phyloP scores from a whole-genome alignment of 2,888 invertebrate genomes.

The Sarcophaga rosellei region DNA sequence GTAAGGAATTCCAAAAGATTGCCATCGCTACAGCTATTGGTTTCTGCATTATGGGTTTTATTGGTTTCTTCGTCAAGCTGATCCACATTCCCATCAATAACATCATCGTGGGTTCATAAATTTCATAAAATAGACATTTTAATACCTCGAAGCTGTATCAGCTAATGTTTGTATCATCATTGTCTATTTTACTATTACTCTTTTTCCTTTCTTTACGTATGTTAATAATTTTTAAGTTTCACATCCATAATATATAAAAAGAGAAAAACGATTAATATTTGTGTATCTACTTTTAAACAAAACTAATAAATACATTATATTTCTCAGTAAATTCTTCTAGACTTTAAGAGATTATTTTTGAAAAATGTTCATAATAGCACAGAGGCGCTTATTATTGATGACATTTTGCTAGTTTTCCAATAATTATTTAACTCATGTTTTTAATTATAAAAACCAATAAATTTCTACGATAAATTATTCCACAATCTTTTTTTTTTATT shows the following conservation, averaged over 20 bases:
- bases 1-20: slow-evolving; percentile 99
- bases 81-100: slow-evolving; percentile 99
- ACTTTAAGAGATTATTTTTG: slow-evolving; percentile 47
- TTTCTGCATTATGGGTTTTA: slow-evolving; percentile 99
- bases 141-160: slow-evolving; percentile 63
- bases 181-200: slow-evolving; percentile 38
- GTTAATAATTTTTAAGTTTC: slow-evolving; percentile 58
- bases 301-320: slow-evolving; percentile 18
- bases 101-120: slow-evolving; percentile 93
- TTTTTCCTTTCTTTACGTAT: slow-evolving; percentile 39
- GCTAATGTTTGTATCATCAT: slow-evolving; percentile 64
- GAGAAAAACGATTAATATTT: slow-evolving; percentile 34
- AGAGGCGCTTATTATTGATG: background rate
- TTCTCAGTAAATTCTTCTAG: slow-evolving; percentile 56
- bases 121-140: slow-evolving; percentile 43
- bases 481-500: background rate
- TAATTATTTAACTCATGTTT: slow-evolving; percentile 41
- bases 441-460: slow-evolving; percentile 62
- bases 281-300: slow-evolving; percentile 37
- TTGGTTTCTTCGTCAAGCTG: slow-evolving; percentile 99
- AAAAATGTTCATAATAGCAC: slow-evolving; percentile 33
- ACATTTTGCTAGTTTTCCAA: slow-evolving; percentile 34
- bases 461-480: slow-evolving; percentile 43
- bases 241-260: slow-evolving; percentile 49
- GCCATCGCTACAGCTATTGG: slow-evolving; percentile 99